phyloP scores from a whole-genome alignment of 1,140 invertebrate genomes.

The Lerema accius region DNA sequence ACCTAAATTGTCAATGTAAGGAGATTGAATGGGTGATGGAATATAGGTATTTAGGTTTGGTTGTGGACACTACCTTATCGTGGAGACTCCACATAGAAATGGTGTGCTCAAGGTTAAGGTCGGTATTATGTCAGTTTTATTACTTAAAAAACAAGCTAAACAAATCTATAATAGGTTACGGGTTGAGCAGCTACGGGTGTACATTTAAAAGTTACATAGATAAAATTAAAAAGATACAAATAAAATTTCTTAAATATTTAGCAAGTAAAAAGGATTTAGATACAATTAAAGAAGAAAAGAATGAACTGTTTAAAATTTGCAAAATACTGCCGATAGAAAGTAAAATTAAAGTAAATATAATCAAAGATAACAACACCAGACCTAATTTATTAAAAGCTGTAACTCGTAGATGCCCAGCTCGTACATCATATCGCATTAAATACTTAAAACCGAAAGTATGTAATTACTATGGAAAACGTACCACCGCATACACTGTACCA shows the following conservation, averaged over 20 bases:
- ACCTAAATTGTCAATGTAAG: neutral
- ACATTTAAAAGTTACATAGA: neutral
- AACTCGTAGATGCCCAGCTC: neutral
- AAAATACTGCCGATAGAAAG: neutral
- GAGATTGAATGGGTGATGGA: neutral
- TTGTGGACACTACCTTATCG: neutral
- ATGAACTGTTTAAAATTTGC: neutral
- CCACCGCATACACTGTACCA: neutral
- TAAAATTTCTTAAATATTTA: neutral
- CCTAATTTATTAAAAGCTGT: neutral
- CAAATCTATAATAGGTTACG: neutral
- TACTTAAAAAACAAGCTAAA: neutral
- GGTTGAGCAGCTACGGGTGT: neutral
- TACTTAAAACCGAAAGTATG: neutral
- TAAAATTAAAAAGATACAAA: neutral
- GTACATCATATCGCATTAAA: neutral
- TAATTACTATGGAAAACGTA: neutral
- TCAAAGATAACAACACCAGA: neutral
- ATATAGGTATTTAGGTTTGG: neutral
- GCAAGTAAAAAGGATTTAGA: neutral
- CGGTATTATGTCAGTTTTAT: neutral
- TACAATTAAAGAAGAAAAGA: neutral
- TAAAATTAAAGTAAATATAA: neutral
- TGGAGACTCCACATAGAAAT: neutral
- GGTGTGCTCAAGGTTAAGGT: neutral